phyloP scores from a whole-genome alignment of 2,113 vertebrate species.

The Ibidorhyncha struthersii region DNA sequence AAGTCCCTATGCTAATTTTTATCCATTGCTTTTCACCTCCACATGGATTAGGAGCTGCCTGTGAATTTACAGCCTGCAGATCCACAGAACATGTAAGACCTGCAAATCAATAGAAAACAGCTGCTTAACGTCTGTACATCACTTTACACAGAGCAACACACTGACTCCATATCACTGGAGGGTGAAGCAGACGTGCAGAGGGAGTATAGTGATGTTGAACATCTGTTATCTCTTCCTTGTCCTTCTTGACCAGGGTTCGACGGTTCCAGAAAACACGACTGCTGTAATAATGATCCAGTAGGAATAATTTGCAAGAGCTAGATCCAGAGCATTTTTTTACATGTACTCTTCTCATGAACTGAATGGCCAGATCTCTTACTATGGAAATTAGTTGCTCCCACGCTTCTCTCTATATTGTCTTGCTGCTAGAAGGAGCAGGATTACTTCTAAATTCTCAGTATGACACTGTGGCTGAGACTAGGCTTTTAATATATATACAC shows the following conservation, averaged over 20 bases:
- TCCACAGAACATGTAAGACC: not conserved
- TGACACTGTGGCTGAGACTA: not conserved
- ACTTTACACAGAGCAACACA: not conserved
- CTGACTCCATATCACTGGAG: rapidly evolving
- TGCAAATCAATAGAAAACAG: not conserved
- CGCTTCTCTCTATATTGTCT: not conserved
- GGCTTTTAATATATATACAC: not conserved
- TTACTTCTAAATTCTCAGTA: not conserved
- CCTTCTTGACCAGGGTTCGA: not conserved
- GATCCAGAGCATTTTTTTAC: not conserved
- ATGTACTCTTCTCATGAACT: not conserved
- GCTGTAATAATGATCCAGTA: not conserved
- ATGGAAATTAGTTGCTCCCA: not conserved
- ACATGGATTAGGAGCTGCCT: not conserved
- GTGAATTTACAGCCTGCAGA: not conserved
- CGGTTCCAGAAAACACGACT: not conserved
- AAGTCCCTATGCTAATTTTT: not conserved
- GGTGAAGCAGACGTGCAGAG: not conserved
- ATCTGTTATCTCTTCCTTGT: not conserved
- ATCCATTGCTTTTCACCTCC: not conserved
- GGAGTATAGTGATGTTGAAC: not conserved
- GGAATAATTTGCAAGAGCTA: not conserved
- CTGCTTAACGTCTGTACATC: not conserved
- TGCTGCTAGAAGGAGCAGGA: not conserved
- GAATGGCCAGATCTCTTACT: not conserved